phyloP scores from a whole-genome alignment of 1,140 invertebrate species.

The Drosophila gunungcola region DNA sequence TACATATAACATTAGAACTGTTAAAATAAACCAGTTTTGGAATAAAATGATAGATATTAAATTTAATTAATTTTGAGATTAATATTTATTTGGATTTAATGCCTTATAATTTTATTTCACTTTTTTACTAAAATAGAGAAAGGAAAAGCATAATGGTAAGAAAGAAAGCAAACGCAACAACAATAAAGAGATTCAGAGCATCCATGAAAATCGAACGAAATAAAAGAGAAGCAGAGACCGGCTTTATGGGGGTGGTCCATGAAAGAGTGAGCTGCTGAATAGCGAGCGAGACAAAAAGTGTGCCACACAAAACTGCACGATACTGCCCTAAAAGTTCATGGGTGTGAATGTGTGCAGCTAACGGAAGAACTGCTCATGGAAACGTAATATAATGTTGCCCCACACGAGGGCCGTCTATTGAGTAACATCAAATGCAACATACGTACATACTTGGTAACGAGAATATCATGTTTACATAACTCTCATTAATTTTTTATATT shows the following conservation, averaged over 20 bases:
- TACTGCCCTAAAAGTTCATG: constrained; percentile 33
- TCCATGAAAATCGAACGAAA: constrained; percentile 32
- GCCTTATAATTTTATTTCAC: too few relatives aligned
- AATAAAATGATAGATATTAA: too few relatives aligned
- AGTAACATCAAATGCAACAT: constrained; percentile 1
- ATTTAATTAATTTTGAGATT: too few relatives aligned
- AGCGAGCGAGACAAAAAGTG: constrained; percentile 33
- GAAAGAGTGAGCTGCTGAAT: constrained; percentile 21
- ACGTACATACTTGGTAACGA: constrained; percentile 4
- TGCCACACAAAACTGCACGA: constrained; percentile 28
- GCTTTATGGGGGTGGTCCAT: constrained; percentile 50
- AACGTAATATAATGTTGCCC: constrained; percentile 48
- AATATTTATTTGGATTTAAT: too few relatives aligned
- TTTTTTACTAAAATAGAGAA: neutral
- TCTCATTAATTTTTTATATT: too few relatives aligned
- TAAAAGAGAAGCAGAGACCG: constrained; percentile 20
- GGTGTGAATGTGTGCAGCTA: constrained; percentile 17
- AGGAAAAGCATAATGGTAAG: neutral
- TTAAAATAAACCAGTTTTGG: too few relatives aligned
- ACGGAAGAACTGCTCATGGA: constrained; percentile 31
- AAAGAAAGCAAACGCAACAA: constrained; percentile 1
- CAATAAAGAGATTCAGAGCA: constrained; percentile 1
- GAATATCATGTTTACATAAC: too few relatives aligned
- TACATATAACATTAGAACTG: too few relatives aligned
- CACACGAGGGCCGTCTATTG: constrained; percentile 29